Conservation (phyloP, 1,140 invertebrate genomes). For the Drosophila hydei region DNA sequence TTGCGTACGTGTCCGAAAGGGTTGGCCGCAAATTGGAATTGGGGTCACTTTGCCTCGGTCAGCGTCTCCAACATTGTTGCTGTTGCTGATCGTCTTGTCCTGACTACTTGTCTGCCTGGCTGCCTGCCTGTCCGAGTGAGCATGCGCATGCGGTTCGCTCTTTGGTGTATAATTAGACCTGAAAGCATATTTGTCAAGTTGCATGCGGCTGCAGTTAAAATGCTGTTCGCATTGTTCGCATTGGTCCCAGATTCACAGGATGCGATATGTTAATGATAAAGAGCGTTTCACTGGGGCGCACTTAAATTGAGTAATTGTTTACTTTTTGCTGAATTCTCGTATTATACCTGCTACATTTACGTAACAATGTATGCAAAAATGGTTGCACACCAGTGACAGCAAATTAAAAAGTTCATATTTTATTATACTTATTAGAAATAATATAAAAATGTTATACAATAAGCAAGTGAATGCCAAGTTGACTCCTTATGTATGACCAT, state of each 20-base stretch:
- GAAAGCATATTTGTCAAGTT: slow-evolving; percentile 81
- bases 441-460: background rate
- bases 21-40: slow-evolving; percentile 45
- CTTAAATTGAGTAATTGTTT: slow-evolving; percentile 70
- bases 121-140: slow-evolving; percentile 30
- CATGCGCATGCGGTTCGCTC: slow-evolving; percentile 51
- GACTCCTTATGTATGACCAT: too few relatives aligned
- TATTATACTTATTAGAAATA: background rate
- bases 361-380: slow-evolving; percentile 1
- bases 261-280: slow-evolving; percentile 78
- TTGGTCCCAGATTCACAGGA: slow-evolving; percentile 64
- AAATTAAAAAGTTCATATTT: slow-evolving; percentile 11
- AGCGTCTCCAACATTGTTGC: slow-evolving; percentile 30
- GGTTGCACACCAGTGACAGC: slow-evolving; percentile 1
- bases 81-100: slow-evolving; percentile 2
- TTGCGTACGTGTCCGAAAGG: slow-evolving; percentile 45
- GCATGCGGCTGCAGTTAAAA: slow-evolving; percentile 35
- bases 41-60: slow-evolving; percentile 51
- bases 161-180: slow-evolving; percentile 71
- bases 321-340: slow-evolving; percentile 19
- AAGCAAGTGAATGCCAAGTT: background rate
- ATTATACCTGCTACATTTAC: background rate
- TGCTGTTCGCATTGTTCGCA: slow-evolving; percentile 27
- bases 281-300: slow-evolving; percentile 51
- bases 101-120: slow-evolving; percentile 5